Evolutionary conservation across 2,113 vertebrate genomes (phyloP), one percentile per base, ranked within the genome.

Genomic region (Micromys minutus): DNA sequence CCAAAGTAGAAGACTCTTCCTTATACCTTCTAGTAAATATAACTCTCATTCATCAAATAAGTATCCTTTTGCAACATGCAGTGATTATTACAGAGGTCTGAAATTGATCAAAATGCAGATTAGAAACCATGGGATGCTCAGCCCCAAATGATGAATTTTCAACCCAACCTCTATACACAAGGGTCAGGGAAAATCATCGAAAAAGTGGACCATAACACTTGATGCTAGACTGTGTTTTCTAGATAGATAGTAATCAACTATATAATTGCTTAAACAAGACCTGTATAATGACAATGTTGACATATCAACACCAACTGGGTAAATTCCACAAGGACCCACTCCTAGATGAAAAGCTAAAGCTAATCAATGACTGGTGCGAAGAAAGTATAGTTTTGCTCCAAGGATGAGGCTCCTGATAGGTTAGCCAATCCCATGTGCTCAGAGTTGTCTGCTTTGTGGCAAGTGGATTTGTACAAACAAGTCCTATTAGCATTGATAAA

Each of bases 391-490:
- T 6, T 77, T 50, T 50, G 50, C 29, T 34, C 45, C 7, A 6
- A 29, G 29, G 29, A 77, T 77, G 75, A 77, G 45, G 29, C 19
- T 50, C 16, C 75, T 50, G 13, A 19, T 77, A 76, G 26, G 7
- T 50, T 50, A 50, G 22, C 26, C 75, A 17, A 50, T 50, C 45
- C 45, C 29, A 50, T 50, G 45, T 77, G 75, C 39, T 34, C 45
- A 16, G 31, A 77, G 29, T 84, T 96, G 95, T 97, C 95, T 97
- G 97, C 97, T 94, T 97, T 95, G 97, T 96, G 96, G 96, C 94
- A 98, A 97, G 95, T 98, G 93, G 97, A 98, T 97, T 98, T 98
- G 98, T 96, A 98, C 94, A 98, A 97, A 86, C 92, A 98, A 97
- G 87, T 97, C 50, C 95, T 96, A 98, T 98, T 98, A 98, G 96